These are phyloP conservation scores for Erebia ligea DNA, from an alignment of 2,888 invertebrate species.

Conservation along the genomic window DNA sequence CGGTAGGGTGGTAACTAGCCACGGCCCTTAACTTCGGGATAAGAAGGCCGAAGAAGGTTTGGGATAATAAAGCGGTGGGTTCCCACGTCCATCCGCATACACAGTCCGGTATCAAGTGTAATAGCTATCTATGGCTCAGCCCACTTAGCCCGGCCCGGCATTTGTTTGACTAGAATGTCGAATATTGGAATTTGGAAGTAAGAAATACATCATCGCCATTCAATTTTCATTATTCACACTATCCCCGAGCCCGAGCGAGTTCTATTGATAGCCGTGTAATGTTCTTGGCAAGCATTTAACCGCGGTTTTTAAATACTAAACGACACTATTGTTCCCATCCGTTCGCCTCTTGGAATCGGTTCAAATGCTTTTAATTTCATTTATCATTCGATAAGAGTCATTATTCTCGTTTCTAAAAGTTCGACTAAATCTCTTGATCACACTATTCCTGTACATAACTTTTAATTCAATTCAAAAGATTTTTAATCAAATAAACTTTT, in stretches of 20 bases:
- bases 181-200: not conserved
- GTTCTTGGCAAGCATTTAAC: conserved; percentile 52
- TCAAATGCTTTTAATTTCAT: conserved; percentile 47
- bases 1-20: too few species aligned
- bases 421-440: not conserved
- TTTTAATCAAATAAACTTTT: too few species aligned
- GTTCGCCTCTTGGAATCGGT: conserved; percentile 47
- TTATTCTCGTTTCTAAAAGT: not conserved
- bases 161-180: too few species aligned
- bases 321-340: conserved; percentile 47
- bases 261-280: conserved; percentile 33
- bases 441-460: too few species aligned
- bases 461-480: too few species aligned
- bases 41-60: too few species aligned
- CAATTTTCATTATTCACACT: not conserved
- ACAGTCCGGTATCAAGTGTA: too few species aligned
- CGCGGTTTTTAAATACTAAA: conserved; percentile 49
- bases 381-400: conserved; percentile 12
- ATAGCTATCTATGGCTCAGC: too few species aligned
- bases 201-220: not conserved
- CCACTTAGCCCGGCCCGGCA: too few species aligned
- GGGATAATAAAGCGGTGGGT: too few species aligned
- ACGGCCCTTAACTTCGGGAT: too few species aligned
- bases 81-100: too few species aligned
- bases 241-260: not conserved